Evolutionary conservation across 2,888 invertebrate genomes (phyloP).

Genomic region (Mactromeris polynyma): DNA sequence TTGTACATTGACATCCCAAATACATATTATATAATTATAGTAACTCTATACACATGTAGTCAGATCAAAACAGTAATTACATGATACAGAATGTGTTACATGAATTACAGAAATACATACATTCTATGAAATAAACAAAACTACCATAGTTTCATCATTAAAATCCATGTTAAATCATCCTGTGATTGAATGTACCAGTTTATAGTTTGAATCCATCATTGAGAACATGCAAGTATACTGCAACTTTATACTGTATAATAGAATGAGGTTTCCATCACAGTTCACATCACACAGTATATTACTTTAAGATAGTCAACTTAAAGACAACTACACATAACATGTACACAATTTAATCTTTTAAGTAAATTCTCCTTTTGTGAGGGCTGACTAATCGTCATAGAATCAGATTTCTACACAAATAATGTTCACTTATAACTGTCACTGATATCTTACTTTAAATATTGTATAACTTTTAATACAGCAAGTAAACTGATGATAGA

Average conservation of each 20-base stretch:
- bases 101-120: neutral
- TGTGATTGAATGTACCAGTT: neutral
- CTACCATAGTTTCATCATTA: neutral
- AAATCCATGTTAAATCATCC: neutral
- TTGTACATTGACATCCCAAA: too few species aligned
- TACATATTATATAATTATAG: too few species aligned
- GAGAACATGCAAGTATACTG: neutral
- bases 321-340: neutral
- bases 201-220: neutral
- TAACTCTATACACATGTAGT: too few species aligned
- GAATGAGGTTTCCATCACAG: neutral
- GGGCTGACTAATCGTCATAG: neutral
- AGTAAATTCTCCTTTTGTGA: neutral
- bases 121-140: neutral
- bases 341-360: slow-evolving; percentile 13
- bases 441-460: neutral
- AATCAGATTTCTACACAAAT: neutral
- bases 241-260: neutral
- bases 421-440: neutral
- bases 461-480: neutral
- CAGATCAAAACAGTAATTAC: too few species aligned
- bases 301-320: neutral
- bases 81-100: too few species aligned
- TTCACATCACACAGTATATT: too few species aligned
- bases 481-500: neutral